phyloP scores from a whole-genome alignment of 2,888 invertebrate genomes.

The Polyploca ridens region DNA sequence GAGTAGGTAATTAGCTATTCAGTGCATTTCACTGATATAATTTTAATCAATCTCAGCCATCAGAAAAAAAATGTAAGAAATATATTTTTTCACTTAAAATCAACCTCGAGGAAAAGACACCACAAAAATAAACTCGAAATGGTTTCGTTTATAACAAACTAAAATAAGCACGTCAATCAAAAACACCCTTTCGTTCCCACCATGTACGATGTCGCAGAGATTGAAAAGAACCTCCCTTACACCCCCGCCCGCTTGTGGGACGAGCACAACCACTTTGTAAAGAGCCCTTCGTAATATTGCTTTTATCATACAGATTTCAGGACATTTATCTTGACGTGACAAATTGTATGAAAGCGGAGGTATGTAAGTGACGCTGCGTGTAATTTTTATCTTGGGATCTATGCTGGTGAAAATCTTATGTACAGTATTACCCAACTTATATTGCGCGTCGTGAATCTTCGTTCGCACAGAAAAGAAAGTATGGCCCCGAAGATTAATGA shows the following conservation, averaged over 20 bases:
- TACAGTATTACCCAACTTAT: too few species aligned
- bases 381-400: background rate
- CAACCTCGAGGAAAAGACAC: background rate
- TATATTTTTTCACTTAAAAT: background rate
- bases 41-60: too few species aligned
- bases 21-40: too few species aligned
- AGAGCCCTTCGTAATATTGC: slow-evolving; percentile 9
- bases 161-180: slow-evolving; percentile 8
- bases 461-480: too few species aligned
- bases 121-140: background rate
- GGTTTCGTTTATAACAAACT: background rate
- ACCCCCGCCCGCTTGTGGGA: too few species aligned
- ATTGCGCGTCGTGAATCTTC: too few species aligned
- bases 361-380: background rate
- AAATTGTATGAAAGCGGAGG: background rate
- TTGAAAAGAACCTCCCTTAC: background rate
- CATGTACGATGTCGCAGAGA: background rate
- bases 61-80: too few species aligned
- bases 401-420: background rate
- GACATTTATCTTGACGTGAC: slow-evolving; percentile 8
- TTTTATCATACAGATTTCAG: slow-evolving; percentile 11
- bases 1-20: too few species aligned
- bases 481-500: too few species aligned
- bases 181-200: slow-evolving; percentile 2
- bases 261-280: slow-evolving; percentile 6